These are phyloP conservation scores for Stenolophus ochropezus DNA, from an alignment of 2,888 invertebrate genomes.

Conservation along the genomic window DNA sequence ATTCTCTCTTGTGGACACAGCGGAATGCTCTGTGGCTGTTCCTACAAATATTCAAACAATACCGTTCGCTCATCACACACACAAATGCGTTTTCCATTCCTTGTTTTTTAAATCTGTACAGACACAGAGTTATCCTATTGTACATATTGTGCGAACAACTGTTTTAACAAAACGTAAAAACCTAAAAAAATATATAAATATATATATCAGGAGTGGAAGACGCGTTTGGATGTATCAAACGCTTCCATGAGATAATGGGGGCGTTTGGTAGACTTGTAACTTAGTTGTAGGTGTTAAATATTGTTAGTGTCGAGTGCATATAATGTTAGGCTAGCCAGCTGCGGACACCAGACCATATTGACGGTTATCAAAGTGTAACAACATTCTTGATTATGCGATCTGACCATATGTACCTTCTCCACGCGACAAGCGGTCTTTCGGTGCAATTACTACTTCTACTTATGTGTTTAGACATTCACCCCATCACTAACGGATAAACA, in stretches of 20 bases:
- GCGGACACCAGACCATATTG: constrained; percentile 61
- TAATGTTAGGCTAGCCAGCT: constrained; percentile 71
- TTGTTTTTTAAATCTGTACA: constrained; percentile 43
- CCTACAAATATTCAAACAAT: constrained; percentile 44
- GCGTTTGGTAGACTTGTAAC: constrained; percentile 21
- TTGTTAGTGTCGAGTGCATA: constrained; percentile 73
- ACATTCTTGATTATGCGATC: constrained; percentile 59
- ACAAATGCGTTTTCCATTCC: constrained; percentile 31
- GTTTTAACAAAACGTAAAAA: constrained; percentile 46
- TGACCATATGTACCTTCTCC: constrained; percentile 52
- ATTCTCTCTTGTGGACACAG: background rate
- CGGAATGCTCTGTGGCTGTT: constrained; percentile 23
- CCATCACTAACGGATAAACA: no score
- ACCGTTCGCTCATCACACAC: constrained; percentile 32
- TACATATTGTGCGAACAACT: constrained; percentile 47
- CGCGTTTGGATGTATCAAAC: constrained; percentile 9
- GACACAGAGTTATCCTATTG: constrained; percentile 45
- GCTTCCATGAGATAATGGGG: background rate
- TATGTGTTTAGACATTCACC: background rate
- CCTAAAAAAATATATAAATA: constrained; percentile 37
- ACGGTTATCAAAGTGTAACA: constrained; percentile 49
- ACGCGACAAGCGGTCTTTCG: constrained; percentile 15
- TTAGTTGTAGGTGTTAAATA: constrained; percentile 38
- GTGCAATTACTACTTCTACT: constrained; percentile 12
- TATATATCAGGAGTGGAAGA: constrained; percentile 35